Percentiles rank a stretch among this genome's conserved stretches.
phyloP scores from a whole-genome alignment of 2,113 vertebrate genomes.

The Pteronura brasiliensis region DNA sequence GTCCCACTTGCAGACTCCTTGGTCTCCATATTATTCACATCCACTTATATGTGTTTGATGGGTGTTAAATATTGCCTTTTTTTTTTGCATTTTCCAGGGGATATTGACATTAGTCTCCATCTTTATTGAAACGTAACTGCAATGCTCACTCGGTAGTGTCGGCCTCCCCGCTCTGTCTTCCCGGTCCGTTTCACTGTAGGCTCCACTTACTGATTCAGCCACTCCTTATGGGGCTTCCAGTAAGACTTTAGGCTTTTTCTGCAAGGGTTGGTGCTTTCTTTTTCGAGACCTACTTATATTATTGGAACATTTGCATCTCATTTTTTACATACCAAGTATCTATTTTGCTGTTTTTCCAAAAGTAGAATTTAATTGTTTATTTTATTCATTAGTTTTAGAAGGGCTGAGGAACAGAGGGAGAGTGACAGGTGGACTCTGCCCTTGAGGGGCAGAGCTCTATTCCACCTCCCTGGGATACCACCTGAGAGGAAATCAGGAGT shows the following conservation, averaged over 20 bases:
- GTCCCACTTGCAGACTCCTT: background rate
- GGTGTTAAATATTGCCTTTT: background rate
- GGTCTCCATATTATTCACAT: background rate
- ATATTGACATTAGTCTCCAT: background rate
- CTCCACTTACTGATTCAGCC: background rate
- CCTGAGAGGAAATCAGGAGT: background rate
- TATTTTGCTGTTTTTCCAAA: constrained; percentile 4
- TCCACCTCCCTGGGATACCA: background rate
- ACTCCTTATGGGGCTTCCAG: background rate
- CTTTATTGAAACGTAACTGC: background rate
- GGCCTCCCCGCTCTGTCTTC: background rate
- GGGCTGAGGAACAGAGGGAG: background rate
- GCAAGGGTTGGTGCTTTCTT: background rate
- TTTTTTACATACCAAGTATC: background rate
- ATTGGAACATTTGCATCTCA: background rate
- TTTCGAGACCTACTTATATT: background rate
- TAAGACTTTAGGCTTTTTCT: background rate
- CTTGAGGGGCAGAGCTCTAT: background rate
- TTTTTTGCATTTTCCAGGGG: background rate
- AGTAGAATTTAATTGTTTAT: background rate
- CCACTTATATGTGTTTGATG: background rate
- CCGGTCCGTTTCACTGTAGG: background rate
- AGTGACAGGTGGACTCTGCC: background rate
- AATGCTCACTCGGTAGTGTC: background rate
- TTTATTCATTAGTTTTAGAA: background rate